These are phyloP conservation scores for Aleiodes testaceus DNA, from an alignment of 2,888 invertebrate genomes.

Conservation along the genomic window DNA sequence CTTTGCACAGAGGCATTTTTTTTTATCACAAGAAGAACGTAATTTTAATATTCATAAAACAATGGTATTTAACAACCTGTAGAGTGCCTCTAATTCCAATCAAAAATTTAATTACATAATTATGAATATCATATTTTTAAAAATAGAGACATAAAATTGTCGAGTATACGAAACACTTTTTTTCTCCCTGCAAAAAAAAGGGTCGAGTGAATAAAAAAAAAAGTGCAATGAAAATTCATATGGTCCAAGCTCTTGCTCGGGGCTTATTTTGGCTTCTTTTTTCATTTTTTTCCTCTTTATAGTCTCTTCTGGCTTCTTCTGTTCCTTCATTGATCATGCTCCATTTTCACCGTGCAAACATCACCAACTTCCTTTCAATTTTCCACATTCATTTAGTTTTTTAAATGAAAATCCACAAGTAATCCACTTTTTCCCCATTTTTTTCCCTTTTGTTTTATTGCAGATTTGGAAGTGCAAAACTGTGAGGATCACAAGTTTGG, in stretches of 20 bases:
- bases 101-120: too few relatives aligned
- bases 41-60: too few relatives aligned
- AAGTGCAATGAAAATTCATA: slow-evolving; percentile 35
- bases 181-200: too few relatives aligned
- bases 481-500: neutral
- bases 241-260: slow-evolving; percentile 12
- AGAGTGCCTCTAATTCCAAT: too few relatives aligned
- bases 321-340: slow-evolving; percentile 34
- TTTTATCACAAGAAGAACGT: too few relatives aligned
- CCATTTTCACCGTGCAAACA: slow-evolving; percentile 36
- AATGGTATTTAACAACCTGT: slow-evolving; percentile 17
- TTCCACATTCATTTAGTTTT: neutral
- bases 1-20: too few relatives aligned
- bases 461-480: slow-evolving; percentile 4
- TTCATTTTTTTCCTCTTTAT: neutral
- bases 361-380: neutral
- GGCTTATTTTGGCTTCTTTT: slow-evolving; percentile 17
- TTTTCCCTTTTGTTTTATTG: neutral
- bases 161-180: too few relatives aligned
- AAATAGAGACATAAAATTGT: neutral
- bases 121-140: neutral
- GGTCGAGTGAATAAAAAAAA: slow-evolving; percentile 17
- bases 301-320: neutral
- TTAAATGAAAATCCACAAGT: too few relatives aligned
- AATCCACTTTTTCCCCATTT: too few relatives aligned